Evolutionary conservation across 2,888 invertebrate species (phyloP), one percentile per base, ranked within the genome.

Genomic region (Sialis fuliginosa): DNA sequence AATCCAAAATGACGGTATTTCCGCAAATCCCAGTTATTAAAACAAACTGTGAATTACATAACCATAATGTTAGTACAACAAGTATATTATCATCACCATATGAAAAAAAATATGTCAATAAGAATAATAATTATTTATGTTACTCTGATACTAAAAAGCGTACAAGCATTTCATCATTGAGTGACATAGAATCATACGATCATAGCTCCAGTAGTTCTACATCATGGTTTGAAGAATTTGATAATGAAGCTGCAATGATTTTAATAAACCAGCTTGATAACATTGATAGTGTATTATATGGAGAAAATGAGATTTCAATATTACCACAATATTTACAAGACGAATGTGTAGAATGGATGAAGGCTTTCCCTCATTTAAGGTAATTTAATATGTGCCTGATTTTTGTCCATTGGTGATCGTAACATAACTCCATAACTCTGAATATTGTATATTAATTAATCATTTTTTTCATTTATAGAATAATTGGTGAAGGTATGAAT

Each of bases 301-400:
- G 72, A 58, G 69, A 70, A 53, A 71, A 71, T 30, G 68, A 70
- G 1, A 67, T 67, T 52, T 69, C 70, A 50, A 66, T 67, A 41
- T 62, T 62, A 1, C 53, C 67, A 33, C 63, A 68, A 42, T 69
- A 70, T 46, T 70, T 75, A 51, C 59, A 68, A 50, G 71, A 74
- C 34, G 75, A 77, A 57, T 74, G 74, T 54, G 66, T 67, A 48
- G 71, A 74, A 54, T 77, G 77, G 77, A 69, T 67, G 49, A 62
- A 68, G 48, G 59, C 70, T 37, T 75, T 75, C 61, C 75, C 75
- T 51, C 71, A 71, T 54, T 64, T 76, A 54, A 70, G 72, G 75
- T 42, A 37, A 37, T 1, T 37, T 37, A 10, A 6, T 10, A 37
- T n/a, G 12, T 22, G 22, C 4, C 22, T 22, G 22, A 22, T 22